Base-by-base conservation (phyloP, 2,888 invertebrate species). In the Drosophila emarginata region DNA sequence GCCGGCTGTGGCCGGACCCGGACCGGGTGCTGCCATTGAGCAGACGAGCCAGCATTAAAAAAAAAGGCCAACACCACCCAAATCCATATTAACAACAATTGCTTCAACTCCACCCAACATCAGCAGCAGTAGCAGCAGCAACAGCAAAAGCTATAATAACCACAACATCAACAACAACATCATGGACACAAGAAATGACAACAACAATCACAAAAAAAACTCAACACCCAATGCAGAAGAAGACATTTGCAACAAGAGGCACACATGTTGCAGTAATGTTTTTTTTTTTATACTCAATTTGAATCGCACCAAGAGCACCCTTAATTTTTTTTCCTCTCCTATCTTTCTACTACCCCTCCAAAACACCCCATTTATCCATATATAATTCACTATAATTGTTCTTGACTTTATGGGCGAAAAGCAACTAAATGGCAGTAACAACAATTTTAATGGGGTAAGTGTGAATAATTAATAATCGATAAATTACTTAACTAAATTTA, bases 11-110 rank as follows among this genome's bases (percentile, higher is more conserved):
- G 83, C 84, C n/a, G 83, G 86, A 15, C 74, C 83, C 18, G 83
- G 80, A 45, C 80, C 86, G 6, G 83, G 79, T 21, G 81, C 80
- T 63, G 54, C 85, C 60, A 80, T 80, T 21, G 80, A 80, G 64
- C 85, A 84, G 75, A 66, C 80, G 14, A 76, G 74, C 15, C 88
- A 84, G 50, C 88, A 87, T 21, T 88, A 84, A 74, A 50, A 37
- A 84, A 74, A 50, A 37, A 9, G 51, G 36, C 23, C 9, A 37
- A 53, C 32, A 28, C 36, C 40, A 26, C 32, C 14, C 36, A 45
- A 32, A 32, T 1, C 32, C 18, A 51, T 37, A 66, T 64, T 50
- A 36, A 64, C 21, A 66, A 37, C 56, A 50, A 64, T 64, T 37
- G 37, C 54, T 39, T 56, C 66, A 64, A 64, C n/a, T 32, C n/a